Evolutionary conservation across 2,797 vertebrate genomes (phyloP), one percentile per base, ranked within the genome.

Genomic region (Sebastes paucispinis): DNA sequence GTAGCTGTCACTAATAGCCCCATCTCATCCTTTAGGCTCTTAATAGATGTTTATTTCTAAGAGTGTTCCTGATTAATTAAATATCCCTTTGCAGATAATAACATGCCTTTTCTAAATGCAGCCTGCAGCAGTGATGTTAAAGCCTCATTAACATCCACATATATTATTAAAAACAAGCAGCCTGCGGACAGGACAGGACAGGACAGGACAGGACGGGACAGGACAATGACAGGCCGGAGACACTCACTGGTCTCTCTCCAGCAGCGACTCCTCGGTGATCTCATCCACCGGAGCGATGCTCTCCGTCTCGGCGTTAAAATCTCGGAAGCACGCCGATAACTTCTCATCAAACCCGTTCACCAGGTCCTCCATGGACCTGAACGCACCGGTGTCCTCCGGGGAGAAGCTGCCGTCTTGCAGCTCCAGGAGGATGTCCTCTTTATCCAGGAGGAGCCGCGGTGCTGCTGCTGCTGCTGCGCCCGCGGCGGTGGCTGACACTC

Each of bases 221-320:
- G 36, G 39, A 14, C 39, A 14, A 14, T 39, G 63, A 24, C 69
- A 80, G 52, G 67, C 79, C 75, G 59, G 6, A 67, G 22, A 77
- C 25, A 55, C 98, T 98, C 96, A 99, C 98, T 97, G 95, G 87
- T 99, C 98, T 69, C 93, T 93, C 86, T 96, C 95, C 91, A 97
- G 93, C 62, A 96, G 94, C 88, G 93, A 94, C 69, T 96, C 92
- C 93, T 98, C 97, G 0, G 92, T 93, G 75, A 98, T 96, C 86
- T 91, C 94, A 47, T 83, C 91, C 89, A 96, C 94, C 0, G 94
- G 92, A 31, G 92, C 93, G 54, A 91, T 92, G 90, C 80, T 91
- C 29, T 95, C 96, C 8, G 92, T 91, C 83, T 91, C 75, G 0
- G 89, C 88, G 32, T 92, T 81, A 12, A 92, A 75, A 83, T 95